Evolutionary conservation across 2,113 vertebrate genomes (phyloP).

Genomic region (Lichenostomus cassidix): DNA sequence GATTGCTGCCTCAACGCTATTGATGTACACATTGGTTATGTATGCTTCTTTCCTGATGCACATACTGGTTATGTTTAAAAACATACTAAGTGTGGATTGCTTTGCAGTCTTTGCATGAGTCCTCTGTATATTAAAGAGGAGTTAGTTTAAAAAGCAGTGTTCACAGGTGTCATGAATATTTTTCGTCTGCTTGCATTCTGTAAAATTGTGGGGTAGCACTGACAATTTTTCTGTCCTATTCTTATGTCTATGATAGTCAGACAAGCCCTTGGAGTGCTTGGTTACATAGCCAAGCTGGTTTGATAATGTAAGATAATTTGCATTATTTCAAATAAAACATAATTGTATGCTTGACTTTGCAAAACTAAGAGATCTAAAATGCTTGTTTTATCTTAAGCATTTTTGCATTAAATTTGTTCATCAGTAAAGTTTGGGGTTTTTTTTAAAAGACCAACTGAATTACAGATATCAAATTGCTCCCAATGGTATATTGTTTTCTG

Average conservation of each 20-base stretch:
- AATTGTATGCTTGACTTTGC: not conserved
- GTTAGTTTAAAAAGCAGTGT: not conserved
- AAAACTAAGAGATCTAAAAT: not conserved
- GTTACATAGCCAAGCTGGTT: not conserved
- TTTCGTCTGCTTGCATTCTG: not conserved
- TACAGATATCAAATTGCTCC: slow-evolving; percentile 34
- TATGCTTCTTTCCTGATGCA: not conserved
- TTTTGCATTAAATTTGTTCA: slow-evolving; percentile 31
- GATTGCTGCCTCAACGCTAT: not conserved
- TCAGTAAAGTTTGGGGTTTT: not conserved
- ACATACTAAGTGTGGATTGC: not conserved
- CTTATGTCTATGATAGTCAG: not conserved
- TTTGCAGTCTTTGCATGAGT: not conserved
- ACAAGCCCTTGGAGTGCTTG: not conserved
- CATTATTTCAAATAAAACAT: not conserved
- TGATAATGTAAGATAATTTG: not conserved
- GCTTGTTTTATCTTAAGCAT: not conserved
- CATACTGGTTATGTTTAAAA: not conserved
- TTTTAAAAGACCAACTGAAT: not conserved
- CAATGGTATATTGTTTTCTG: slow-evolving; percentile 35
- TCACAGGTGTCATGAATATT: not conserved
- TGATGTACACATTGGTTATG: not conserved
- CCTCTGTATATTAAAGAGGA: not conserved
- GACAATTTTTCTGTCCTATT: not conserved
- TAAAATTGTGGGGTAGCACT: not conserved